Evolutionary conservation across 1,140 invertebrate species (phyloP).

Genomic region (Zaprionus gabonicus): DNA sequence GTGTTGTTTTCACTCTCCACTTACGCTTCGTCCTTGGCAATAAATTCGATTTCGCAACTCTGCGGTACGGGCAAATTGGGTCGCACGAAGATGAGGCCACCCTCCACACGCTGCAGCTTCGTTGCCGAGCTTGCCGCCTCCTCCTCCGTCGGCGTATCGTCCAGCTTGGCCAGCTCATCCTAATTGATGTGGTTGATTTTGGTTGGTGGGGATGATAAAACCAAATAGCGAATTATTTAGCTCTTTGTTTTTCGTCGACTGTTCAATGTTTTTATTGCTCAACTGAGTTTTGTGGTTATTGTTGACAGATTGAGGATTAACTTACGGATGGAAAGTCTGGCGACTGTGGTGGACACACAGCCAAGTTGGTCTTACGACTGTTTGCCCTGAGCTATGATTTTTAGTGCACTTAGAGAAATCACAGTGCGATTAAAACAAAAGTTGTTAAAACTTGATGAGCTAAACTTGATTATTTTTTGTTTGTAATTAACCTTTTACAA

Average conservation of each 20-base stretch:
- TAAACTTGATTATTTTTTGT: no score
- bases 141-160: slow-evolving; percentile 31
- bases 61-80: slow-evolving; percentile 76
- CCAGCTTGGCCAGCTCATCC: slow-evolving; percentile 54
- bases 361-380: not conserved
- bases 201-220: slow-evolving; percentile 10
- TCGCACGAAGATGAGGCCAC: slow-evolving; percentile 76
- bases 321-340: not conserved
- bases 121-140: slow-evolving; percentile 27
- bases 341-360: not conserved
- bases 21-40: slow-evolving; percentile 83
- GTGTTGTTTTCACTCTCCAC: slow-evolving; percentile 40
- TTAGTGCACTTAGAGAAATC: not conserved
- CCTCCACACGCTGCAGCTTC: slow-evolving; percentile 72
- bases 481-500: no score
- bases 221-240: slow-evolving; percentile 38
- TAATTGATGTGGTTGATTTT: slow-evolving; percentile 45
- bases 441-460: not conserved
- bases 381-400: slow-evolving; percentile 5
- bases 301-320: slow-evolving; percentile 12
- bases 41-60: slow-evolving; percentile 76
- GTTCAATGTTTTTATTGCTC: slow-evolving; percentile 3
- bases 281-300: slow-evolving; percentile 31
- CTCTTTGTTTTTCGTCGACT: slow-evolving; percentile 31
- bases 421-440: not conserved